A percentile compares a stretch with the other conserved stretches of the same genome.
phyloP scores from a whole-genome alignment of 2,113 vertebrate species.

The Corythoichthys intestinalis region DNA sequence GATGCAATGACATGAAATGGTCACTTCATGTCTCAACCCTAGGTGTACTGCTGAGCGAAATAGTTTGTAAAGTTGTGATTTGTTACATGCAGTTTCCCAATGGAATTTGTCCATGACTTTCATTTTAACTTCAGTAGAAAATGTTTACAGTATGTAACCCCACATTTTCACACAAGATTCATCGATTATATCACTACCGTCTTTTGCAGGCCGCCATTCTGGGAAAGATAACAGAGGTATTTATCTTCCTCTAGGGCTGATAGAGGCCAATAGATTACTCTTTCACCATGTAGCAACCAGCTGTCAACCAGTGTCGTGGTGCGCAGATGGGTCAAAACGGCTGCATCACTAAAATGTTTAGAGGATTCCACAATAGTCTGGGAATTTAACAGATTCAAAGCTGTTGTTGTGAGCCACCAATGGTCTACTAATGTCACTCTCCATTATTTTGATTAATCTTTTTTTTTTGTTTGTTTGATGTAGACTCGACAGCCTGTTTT shows the following conservation, averaged over 20 bases:
- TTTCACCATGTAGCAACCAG: slow-evolving; percentile 39
- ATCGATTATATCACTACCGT: slow-evolving; percentile 34
- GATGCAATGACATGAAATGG: slow-evolving; percentile 17
- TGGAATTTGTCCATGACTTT: not conserved
- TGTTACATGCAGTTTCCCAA: not conserved
- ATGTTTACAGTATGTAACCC: not conserved
- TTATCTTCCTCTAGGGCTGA: slow-evolving; percentile 47
- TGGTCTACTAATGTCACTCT: not conserved
- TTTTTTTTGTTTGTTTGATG: slow-evolving; percentile 38
- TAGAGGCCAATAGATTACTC: slow-evolving; percentile 56
- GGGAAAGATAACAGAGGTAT: slow-evolving; percentile 80
- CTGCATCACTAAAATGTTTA: slow-evolving; percentile 17
- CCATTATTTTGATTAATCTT: not conserved
- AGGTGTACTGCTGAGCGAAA: slow-evolving; percentile 10
- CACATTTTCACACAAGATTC: slow-evolving; percentile 17
- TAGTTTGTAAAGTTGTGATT: slow-evolving; percentile 6
- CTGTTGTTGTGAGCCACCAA: not conserved
- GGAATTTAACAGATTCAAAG: slow-evolving; percentile 4
- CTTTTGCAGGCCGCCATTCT: slow-evolving; percentile 75
- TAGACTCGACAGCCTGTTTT: slow-evolving; percentile 97
- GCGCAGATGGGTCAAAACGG: slow-evolving; percentile 6
- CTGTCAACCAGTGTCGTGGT: slow-evolving; percentile 17
- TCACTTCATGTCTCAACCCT: slow-evolving; percentile 8
- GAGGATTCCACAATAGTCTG: not conserved
- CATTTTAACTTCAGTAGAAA: slow-evolving; percentile 8